Evolutionary conservation across 92 coral and sea anemone species (phyloP).

Genomic region (Epizoanthus stellaris): DNA sequence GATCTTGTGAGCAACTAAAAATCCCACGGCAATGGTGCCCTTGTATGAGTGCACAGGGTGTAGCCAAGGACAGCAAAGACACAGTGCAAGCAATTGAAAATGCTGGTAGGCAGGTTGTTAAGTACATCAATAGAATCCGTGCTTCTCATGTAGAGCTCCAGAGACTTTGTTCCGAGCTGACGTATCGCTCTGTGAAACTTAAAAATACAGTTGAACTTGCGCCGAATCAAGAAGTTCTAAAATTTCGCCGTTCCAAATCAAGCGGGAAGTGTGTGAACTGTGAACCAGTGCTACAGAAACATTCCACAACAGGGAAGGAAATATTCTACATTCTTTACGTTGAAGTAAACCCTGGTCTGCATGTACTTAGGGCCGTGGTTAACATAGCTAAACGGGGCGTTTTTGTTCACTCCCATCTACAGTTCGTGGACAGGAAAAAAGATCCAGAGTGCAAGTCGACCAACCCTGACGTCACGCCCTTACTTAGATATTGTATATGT

Average conservation of each 20-base stretch:
- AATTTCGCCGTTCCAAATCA: constrained; percentile 58
- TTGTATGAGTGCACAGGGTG: constrained; percentile 37
- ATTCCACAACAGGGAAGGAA: constrained; percentile 48
- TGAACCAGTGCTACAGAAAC: constrained; percentile 49
- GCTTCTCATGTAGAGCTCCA: constrained; percentile 23
- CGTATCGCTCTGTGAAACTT: constrained; percentile 38
- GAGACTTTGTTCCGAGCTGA: constrained; percentile 40
- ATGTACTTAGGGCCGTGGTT: constrained; percentile 49
- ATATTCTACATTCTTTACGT: constrained; percentile 57
- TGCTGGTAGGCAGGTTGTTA: constrained; percentile 45
- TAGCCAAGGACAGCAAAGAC: not conserved
- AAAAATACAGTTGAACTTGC: constrained; percentile 46
- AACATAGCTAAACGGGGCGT: constrained; percentile 20
- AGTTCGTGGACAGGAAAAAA: not conserved
- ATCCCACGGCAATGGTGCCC: constrained; percentile 80
- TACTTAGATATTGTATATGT: constrained; percentile 26
- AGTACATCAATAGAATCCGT: constrained; percentile 34
- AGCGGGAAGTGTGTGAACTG: constrained; percentile 60
- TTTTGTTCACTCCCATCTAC: constrained; percentile 38
- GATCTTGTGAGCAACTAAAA: constrained; percentile 59
- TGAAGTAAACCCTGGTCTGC: constrained; percentile 54
- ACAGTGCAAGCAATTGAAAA: not conserved
- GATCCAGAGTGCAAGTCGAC: not conserved
- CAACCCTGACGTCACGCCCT: not conserved
- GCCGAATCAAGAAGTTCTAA: constrained; percentile 62